Evolutionary conservation across 2,888 invertebrate species (phyloP), one percentile per base, ranked within the genome.

Genomic region (Caenorhabditis sp.): DNA sequence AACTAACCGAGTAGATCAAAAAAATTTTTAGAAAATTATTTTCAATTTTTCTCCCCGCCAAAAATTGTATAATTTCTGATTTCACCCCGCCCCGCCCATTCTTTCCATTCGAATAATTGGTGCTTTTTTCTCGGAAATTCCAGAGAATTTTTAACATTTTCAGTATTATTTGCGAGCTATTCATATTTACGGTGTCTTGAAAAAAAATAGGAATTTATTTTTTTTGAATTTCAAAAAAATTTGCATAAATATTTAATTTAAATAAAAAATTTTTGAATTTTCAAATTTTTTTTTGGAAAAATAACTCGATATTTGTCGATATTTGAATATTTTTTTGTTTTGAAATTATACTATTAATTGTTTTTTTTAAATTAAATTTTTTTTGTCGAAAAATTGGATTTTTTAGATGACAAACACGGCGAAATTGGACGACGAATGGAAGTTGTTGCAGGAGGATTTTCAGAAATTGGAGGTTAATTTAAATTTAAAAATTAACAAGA

Each of bases 381-480:
- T n/a, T n/a, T n/a, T n/a, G n/a, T n/a, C n/a, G n/a, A n/a, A n/a
- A n/a, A n/a, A n/a, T n/a, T n/a, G n/a, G n/a, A n/a, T 32, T 64
- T 61, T 71, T 15, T 61, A 70, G 70, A 79, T 70, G 71, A 60
- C 47, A 15, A 18, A 26, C 26, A 55, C 64, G 15, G 77, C 80
- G 32, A 78, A 70, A 15, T 50, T 87, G 35, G 70, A 78, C 11
- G 74, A 74, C 4, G 87, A 87, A 9, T 86, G 78, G 83, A 76
- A 76, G 50, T 55, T 74, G 22, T 35, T 87, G 13, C 65, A 71
- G 35, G 72, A 79, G 24, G 87, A 88, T 26, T 82, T 87, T 68
- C 74, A 72, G 15, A 82, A 85, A 24, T 56, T 87, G 11, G 88
- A 88, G 85, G 87, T 86, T 15, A 51, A 44, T 61, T 40, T 20